phyloP scores from a whole-genome alignment of 2,888 invertebrate species.

The Adelognathus sp. region DNA sequence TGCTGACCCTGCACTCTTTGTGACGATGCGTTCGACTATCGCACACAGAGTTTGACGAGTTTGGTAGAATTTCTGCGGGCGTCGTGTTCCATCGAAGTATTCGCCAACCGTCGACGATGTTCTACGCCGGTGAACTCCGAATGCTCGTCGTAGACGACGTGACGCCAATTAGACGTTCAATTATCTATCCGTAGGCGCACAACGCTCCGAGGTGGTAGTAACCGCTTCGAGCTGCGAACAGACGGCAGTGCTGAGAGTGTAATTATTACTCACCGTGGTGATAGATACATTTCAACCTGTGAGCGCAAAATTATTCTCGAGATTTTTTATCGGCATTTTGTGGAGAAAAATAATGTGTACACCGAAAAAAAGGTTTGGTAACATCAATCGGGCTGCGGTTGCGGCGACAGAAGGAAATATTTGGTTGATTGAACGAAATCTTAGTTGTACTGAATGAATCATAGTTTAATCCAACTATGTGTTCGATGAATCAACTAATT shows the following conservation, averaged over 20 bases:
- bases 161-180: constrained; percentile 37
- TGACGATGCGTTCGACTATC: background rate
- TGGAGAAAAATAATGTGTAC: too few species aligned
- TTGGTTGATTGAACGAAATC: too few species aligned
- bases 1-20: background rate
- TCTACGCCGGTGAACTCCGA: constrained; percentile 15
- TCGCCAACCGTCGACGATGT: background rate
- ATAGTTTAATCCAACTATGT: too few species aligned
- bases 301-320: too few species aligned
- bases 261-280: too few species aligned
- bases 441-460: too few species aligned
- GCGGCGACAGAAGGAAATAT: too few species aligned
- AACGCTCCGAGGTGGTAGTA: constrained; percentile 73
- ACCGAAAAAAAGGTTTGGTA: too few species aligned
- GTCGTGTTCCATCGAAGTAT: constrained; percentile 1
- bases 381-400: too few species aligned
- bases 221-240: constrained; percentile 69
- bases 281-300: too few species aligned
- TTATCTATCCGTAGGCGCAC: constrained; percentile 70
- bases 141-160: constrained; percentile 24
- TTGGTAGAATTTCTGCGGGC: background rate
- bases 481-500: too few species aligned
- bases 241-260: constrained; percentile 24
- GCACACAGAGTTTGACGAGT: background rate
- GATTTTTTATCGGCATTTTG: too few species aligned